Evolutionary conservation across 2,888 invertebrate genomes (phyloP).

Genomic region (Troilus luridus): DNA sequence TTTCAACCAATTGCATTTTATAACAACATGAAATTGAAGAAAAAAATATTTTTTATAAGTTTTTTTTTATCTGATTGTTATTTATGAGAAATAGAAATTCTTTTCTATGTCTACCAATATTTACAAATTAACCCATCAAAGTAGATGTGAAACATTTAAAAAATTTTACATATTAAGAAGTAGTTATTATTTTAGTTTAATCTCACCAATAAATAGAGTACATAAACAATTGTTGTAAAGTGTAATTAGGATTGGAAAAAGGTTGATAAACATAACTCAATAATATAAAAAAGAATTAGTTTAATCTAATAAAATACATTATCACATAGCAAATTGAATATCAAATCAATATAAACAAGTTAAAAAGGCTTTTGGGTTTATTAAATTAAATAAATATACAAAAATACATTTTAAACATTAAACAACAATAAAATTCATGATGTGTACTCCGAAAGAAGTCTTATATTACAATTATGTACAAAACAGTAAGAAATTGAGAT

Average conservation of each 20-base stretch:
- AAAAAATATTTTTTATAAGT: no score
- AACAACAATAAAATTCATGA: conserved; percentile 53
- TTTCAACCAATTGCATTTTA: no score
- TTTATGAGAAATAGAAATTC: no score
- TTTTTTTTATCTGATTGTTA: no score
- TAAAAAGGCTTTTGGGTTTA: conserved; percentile 55
- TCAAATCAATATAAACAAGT: conserved; percentile 46
- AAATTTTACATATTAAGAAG: no score
- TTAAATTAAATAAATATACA: conserved; percentile 58
- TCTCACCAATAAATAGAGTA: background rate
- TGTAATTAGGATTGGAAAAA: background rate
- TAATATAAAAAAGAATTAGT: conserved; percentile 59
- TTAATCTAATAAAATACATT: conserved; percentile 59
- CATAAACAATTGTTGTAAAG: background rate
- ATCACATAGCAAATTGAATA: conserved; percentile 61
- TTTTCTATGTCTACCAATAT: no score
- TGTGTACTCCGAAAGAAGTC: background rate
- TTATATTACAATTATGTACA: conserved; percentile 44
- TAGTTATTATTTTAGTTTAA: background rate
- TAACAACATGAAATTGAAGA: no score
- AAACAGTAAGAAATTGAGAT: conserved; percentile 38
- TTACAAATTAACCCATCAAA: no score
- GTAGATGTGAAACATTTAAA: no score
- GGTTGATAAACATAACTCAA: background rate
- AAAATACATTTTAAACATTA: conserved; percentile 58